Evolutionary conservation across 2,797 vertebrate species (phyloP).

Genomic region (Brachyrhaphis roseni): DNA sequence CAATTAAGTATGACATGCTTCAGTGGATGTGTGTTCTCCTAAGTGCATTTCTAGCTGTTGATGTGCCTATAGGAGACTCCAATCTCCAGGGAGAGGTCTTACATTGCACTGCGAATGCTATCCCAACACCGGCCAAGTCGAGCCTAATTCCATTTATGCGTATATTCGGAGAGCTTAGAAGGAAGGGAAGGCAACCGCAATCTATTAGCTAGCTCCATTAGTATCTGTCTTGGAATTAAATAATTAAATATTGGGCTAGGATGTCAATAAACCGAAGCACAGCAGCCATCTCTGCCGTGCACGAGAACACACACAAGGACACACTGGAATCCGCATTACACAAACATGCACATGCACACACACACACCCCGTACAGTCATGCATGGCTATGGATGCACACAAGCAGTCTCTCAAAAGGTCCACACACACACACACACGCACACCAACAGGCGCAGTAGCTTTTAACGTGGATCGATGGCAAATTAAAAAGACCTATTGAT

Average conservation of each 20-base stretch:
- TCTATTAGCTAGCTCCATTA: slow-evolving; percentile 85
- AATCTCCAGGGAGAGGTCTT: slow-evolving; percentile 58
- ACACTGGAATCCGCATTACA: slow-evolving; percentile 36
- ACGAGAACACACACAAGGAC: slow-evolving; percentile 37
- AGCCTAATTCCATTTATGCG: slow-evolving; percentile 81
- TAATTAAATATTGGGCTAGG: slow-evolving; percentile 84
- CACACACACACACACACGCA: slow-evolving; percentile 4
- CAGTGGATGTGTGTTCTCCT: slow-evolving; percentile 47
- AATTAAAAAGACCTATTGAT: slow-evolving; percentile 90
- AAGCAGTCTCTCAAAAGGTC: slow-evolving; percentile 2
- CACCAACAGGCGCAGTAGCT: slow-evolving; percentile 82
- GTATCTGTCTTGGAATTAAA: slow-evolving; percentile 85
- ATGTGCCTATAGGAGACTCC: slow-evolving; percentile 69
- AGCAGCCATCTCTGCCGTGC: slow-evolving; percentile 66
- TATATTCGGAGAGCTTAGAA: slow-evolving; percentile 75
- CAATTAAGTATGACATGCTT: slow-evolving; percentile 58
- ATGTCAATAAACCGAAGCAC: slow-evolving; percentile 82
- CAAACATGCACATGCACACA: slow-evolving; percentile 40
- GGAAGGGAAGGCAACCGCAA: slow-evolving; percentile 78
- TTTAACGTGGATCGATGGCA: slow-evolving; percentile 88
- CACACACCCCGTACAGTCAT: slow-evolving; percentile 9
- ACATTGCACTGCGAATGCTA: slow-evolving; percentile 50
- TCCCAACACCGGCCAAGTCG: slow-evolving; percentile 55
- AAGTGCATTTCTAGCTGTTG: slow-evolving; percentile 72
- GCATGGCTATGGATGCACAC: slow-evolving; percentile 8